Evolutionary conservation across 2,797 vertebrate genomes (phyloP).

Genomic region (Natrix natrix): DNA sequence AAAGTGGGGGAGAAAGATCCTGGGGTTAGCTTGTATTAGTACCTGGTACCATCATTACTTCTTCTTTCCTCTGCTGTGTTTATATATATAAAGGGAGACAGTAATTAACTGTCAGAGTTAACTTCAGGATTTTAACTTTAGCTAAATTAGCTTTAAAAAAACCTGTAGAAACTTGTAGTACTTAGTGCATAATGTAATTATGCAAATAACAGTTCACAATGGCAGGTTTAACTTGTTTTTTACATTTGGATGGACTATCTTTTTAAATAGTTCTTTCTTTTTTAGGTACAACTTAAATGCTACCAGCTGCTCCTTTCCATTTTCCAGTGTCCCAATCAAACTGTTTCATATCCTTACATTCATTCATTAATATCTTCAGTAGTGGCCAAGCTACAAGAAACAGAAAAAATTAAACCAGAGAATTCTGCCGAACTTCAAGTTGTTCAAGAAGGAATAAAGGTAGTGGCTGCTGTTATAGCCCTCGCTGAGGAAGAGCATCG

Average conservation of each 20-base stretch:
- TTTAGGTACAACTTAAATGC: slow-evolving; percentile 82
- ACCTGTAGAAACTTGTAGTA: not conserved
- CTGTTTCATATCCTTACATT: slow-evolving; percentile 82
- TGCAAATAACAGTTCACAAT: not conserved
- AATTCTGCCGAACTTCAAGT: slow-evolving; percentile 79
- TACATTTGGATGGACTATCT: slow-evolving; percentile 43
- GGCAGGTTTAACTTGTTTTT: not conserved
- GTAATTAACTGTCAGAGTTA: not conserved
- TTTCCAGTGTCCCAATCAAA: slow-evolving; percentile 80
- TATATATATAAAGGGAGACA: not conserved
- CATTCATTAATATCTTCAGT: slow-evolving; percentile 78
- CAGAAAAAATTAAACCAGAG: slow-evolving; percentile 81
- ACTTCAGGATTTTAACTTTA: not conserved
- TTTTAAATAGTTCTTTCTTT: slow-evolving; percentile 8
- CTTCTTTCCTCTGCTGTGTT: not conserved
- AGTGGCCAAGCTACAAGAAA: slow-evolving; percentile 79
- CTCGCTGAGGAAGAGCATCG: slow-evolving; percentile 80
- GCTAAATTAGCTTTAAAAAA: not conserved
- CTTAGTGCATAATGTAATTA: not conserved
- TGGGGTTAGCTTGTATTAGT: not conserved
- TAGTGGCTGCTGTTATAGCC: slow-evolving; percentile 78
- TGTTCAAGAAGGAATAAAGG: slow-evolving; percentile 80
- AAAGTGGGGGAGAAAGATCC: not conserved
- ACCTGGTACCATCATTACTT: not conserved
- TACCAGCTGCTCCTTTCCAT: slow-evolving; percentile 84